Evolutionary conservation across 2,888 invertebrate species (phyloP), one percentile per base, ranked within the genome.

Genomic region (Stenodera caucasica): DNA sequence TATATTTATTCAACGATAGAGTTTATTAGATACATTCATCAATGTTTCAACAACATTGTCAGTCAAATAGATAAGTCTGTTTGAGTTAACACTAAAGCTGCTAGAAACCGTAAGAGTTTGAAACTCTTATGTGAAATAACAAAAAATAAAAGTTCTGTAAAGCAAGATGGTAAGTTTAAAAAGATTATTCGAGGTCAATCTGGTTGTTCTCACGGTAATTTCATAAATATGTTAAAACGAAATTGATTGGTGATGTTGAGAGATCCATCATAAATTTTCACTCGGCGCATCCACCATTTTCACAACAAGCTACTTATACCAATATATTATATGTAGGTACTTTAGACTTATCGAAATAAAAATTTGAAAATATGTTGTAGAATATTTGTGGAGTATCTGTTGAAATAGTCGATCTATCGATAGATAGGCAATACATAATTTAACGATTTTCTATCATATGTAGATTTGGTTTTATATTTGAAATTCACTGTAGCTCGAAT

Each of bases 271-370:
- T 5, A 7, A 26, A 21, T 45, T 45, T 12, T 4, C 14, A 2
- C 15, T 3, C 45, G 45, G 45, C 45, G 45, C 45, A 18, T 45
- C 45, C 45, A 45, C 45, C 45, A 45, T 45, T 45, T 45, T 21
- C 7, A 33, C 12, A 0, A 12, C 4, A 33, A n/a, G n/a, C n/a
- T n/a, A n/a, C n/a, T n/a, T n/a, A n/a, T n/a, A n/a, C n/a, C n/a
- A n/a, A n/a, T n/a, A n/a, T n/a, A n/a, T n/a, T n/a, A n/a, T n/a
- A n/a, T n/a, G n/a, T n/a, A n/a, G n/a, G n/a, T n/a, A n/a, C n/a
- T n/a, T n/a, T n/a, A n/a, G n/a, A n/a, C n/a, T n/a, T n/a, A n/a
- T n/a, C n/a, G n/a, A n/a, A n/a, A n/a, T n/a, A n/a, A n/a, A n/a
- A n/a, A n/a, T n/a, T n/a, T n/a, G n/a, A n/a, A n/a, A n/a, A n/a